phyloP scores from a whole-genome alignment of 2,113 vertebrate species.

The Eclectus roratus region DNA sequence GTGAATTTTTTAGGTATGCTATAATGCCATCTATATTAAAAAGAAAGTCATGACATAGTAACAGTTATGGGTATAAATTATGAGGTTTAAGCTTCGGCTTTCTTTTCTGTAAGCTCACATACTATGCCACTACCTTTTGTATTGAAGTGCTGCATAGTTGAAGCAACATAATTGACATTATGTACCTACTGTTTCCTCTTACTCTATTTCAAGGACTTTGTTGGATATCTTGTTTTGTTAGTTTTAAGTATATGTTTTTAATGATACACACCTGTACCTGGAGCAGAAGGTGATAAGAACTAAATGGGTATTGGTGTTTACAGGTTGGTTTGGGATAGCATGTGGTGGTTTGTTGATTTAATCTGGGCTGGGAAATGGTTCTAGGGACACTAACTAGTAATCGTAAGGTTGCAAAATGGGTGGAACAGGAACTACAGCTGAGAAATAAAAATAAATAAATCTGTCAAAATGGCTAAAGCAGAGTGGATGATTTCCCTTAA shows the following conservation, averaged over 20 bases:
- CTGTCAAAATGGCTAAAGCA: not conserved
- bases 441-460: not conserved
- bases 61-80: not conserved
- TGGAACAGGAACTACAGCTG: fast-evolving
- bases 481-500: not conserved
- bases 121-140: not conserved
- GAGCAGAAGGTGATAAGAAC: not conserved
- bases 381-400: not conserved
- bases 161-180: not conserved
- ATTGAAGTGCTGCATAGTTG: not conserved
- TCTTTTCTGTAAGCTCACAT: not conserved
- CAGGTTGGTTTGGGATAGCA: not conserved
- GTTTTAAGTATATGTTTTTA: not conserved
- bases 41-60: not conserved
- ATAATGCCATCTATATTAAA: not conserved
- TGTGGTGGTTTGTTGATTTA: not conserved
- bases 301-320: not conserved
- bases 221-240: not conserved
- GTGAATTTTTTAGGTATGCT: not conserved
- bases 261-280: not conserved
- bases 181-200: not conserved
- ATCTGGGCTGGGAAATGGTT: not conserved
- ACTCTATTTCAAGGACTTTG: no score
- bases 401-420: not conserved
- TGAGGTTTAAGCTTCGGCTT: not conserved